Conservation (phyloP, 2,797 vertebrate genomes). For the Merluccius polli region DNA sequence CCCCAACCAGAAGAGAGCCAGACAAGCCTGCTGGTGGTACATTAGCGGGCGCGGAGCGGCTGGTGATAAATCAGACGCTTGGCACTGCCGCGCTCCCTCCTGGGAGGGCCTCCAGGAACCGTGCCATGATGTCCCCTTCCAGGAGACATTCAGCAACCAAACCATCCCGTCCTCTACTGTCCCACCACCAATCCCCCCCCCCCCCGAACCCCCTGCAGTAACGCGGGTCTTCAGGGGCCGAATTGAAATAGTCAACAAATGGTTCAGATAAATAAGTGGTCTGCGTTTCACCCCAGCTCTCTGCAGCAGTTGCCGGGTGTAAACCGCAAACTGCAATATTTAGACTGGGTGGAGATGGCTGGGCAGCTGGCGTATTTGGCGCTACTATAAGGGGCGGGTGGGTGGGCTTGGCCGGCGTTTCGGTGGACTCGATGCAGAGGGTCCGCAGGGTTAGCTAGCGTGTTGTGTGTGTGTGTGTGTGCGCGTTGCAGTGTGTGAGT, state of each 20-base stretch:
- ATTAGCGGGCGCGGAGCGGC: constrained; percentile 80
- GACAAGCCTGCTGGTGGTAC: constrained; percentile 73
- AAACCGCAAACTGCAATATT: constrained; percentile 76
- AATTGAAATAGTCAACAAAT: constrained; percentile 70
- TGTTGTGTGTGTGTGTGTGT: background rate
- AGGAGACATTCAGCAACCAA: background rate
- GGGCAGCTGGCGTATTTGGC: constrained; percentile 80
- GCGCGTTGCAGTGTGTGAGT: background rate
- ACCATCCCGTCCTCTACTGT: constrained; percentile 34
- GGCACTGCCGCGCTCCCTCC: constrained; percentile 79
- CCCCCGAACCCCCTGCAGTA: constrained; percentile 48
- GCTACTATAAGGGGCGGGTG: constrained; percentile 75
- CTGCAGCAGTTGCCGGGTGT: constrained; percentile 57
- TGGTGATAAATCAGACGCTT: constrained; percentile 87
- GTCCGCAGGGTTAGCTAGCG: constrained; percentile 28
- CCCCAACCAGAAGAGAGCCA: constrained; percentile 68
- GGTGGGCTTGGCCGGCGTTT: constrained; percentile 75
- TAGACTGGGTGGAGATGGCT: constrained; percentile 71
- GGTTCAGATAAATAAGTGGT: constrained; percentile 81
- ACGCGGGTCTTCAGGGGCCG: constrained; percentile 77
- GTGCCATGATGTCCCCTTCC: constrained; percentile 74
- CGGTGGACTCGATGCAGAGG: constrained; percentile 51
- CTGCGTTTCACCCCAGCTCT: constrained; percentile 70
- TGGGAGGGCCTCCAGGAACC: constrained; percentile 70
- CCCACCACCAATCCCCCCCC: background rate